Evolutionary conservation across 2,797 vertebrate species (phyloP), one percentile per base, ranked within the genome.

Genomic region (Meda fulgida): DNA sequence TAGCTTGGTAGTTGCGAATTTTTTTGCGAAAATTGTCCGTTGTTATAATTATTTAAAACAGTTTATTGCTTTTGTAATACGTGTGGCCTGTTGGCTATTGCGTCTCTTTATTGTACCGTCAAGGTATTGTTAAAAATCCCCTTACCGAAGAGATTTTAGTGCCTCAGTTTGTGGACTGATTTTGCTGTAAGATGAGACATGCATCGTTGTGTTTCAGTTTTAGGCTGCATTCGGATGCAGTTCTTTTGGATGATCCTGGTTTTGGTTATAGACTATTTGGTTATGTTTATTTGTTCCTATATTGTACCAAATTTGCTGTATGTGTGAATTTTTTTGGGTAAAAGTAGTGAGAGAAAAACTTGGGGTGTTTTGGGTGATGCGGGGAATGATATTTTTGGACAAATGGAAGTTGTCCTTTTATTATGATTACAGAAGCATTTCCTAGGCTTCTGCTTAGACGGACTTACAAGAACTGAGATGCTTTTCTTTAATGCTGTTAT

Each of bases 131-230:
- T 1, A 10, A 51, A 69, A 31, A 31, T 23, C 19, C 23, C 48
- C n/a, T n/a, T 18, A 75, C 51, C 6, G 29, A 60, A 31, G 63
- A 84, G 9, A 34, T 71, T 71, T 60, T 78, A 60, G 83, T 79
- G 76, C 76, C 66, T 84, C 65, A 43, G 75, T 55, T 60, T 60
- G 16, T 29, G 6, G 63, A 77, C 31, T 53, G 75, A 58, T n/a
- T 77, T 69, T 69, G 34, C 65, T 58, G 67, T 70, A 40, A 84
- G 19, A 78, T 63, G 51, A 5, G 3, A 40, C 29, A 4, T 46
- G 23, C 40, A 1, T 65, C 3, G 13, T 38, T 40, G 9, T 67
- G 63, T 46, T 43, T 70, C 26, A 3, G 4, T n/a, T 38, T 55
- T 69, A 3, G 13, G 43, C 10, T 46, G n/a, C n/a, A 2, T 5